A percentile compares a stretch with the other conserved stretches of the same genome.
Evolutionary conservation across 2,113 vertebrate species (phyloP).

Genomic region (Orthonyx spaldingii): DNA sequence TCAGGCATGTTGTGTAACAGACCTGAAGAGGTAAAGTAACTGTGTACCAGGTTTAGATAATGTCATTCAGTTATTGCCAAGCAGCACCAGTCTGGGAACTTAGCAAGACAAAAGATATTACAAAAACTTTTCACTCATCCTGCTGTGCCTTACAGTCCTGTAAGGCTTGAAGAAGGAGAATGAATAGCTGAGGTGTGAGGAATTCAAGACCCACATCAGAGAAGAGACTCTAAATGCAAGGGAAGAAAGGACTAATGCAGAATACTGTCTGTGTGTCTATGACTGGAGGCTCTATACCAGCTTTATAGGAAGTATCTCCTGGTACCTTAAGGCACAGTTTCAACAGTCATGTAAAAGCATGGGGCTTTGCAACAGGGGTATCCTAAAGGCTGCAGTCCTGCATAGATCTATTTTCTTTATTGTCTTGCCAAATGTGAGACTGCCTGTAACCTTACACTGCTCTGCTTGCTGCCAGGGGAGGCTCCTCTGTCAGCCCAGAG

Average conservation of each 20-base stretch:
- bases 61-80: neutral
- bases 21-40: neutral
- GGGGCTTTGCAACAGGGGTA: neutral
- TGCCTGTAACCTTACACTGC: neutral
- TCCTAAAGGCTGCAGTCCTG: neutral
- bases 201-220: neutral
- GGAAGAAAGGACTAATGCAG: neutral
- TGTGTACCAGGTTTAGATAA: neutral
- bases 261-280: neutral
- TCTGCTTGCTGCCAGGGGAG: neutral
- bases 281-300: neutral
- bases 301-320: neutral
- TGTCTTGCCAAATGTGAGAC: neutral
- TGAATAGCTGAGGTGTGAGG: neutral
- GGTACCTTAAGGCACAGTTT: neutral
- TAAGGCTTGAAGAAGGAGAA: neutral
- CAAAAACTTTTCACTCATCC: neutral
- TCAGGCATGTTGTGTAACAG: neutral
- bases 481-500: neutral
- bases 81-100: neutral
- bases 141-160: neutral
- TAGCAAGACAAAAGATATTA: neutral
- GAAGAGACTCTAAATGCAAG: neutral
- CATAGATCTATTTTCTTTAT: neutral
- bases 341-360: rapidly evolving